Evolutionary conservation across 2,797 vertebrate species (phyloP).

Genomic region (Acrossocheilus fasciatus): DNA sequence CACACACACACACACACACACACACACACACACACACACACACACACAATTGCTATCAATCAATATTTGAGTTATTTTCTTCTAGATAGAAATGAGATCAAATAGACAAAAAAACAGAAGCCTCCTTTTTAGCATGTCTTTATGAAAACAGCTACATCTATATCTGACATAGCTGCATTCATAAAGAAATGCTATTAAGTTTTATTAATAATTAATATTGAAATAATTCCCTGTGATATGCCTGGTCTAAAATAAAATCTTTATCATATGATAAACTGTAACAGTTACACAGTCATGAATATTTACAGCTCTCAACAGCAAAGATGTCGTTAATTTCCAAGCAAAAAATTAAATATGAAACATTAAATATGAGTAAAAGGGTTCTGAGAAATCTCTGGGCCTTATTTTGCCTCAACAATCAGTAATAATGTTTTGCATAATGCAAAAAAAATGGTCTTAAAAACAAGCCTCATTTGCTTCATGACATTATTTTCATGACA

Average conservation of each 20-base stretch:
- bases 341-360: not conserved
- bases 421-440: not conserved
- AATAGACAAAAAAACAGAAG: not conserved
- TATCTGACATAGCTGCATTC: not conserved
- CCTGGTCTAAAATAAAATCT: not conserved
- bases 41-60: too few relatives aligned
- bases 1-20: too few relatives aligned
- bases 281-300: not conserved
- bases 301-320: not conserved
- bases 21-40: too few relatives aligned
- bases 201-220: not conserved
- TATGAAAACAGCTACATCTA: not conserved
- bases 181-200: not conserved
- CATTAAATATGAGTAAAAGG: not conserved
- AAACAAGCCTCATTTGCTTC: not conserved
- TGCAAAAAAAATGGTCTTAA: not conserved
- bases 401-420: not conserved
- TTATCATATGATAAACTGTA: not conserved
- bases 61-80: too few relatives aligned
- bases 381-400: not conserved
- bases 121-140: not conserved
- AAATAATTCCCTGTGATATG: not conserved
- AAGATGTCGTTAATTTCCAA: not conserved
- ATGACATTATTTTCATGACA: not conserved
- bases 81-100: not conserved